phyloP scores from a whole-genome alignment of 1,140 invertebrate species.

The Leucophenga varia region DNA sequence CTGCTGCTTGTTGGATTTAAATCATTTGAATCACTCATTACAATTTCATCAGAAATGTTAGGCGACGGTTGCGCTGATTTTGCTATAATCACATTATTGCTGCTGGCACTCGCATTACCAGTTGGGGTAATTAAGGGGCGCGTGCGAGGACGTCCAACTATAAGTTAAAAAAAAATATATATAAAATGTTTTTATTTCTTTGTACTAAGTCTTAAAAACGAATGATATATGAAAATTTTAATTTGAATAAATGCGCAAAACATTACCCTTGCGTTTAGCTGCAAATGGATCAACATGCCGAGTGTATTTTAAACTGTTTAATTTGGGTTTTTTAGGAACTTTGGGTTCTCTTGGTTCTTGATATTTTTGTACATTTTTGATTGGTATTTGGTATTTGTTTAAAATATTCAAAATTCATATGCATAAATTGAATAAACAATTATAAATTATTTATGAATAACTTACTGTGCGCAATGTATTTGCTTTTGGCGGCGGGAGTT shows the following conservation, averaged over 20 bases:
- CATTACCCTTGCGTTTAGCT: conserved; percentile 52
- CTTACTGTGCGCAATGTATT: conserved; percentile 35
- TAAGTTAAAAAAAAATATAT: conserved; percentile 28
- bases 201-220: too few species aligned
- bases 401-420: not conserved
- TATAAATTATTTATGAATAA: too few species aligned
- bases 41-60: not conserved
- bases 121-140: conserved; percentile 32
- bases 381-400: conserved; percentile 1
- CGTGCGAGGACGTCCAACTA: conserved; percentile 57
- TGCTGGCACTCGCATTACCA: conserved; percentile 14
- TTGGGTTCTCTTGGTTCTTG: conserved; percentile 16
- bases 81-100: not conserved
- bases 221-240: not conserved
- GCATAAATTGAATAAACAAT: too few species aligned
- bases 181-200: conserved; percentile 36
- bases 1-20: not conserved
- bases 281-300: conserved; percentile 49
- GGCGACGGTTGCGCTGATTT: conserved; percentile 3
- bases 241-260: not conserved
- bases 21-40: conserved; percentile 11
- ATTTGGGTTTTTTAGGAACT: conserved; percentile 26
- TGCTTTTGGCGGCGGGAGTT: conserved; percentile 30
- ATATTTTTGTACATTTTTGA: conserved; percentile 6
- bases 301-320: conserved; percentile 35